Conservation (phyloP, 2,797 vertebrate species). For the Rallus crepitans region DNA sequence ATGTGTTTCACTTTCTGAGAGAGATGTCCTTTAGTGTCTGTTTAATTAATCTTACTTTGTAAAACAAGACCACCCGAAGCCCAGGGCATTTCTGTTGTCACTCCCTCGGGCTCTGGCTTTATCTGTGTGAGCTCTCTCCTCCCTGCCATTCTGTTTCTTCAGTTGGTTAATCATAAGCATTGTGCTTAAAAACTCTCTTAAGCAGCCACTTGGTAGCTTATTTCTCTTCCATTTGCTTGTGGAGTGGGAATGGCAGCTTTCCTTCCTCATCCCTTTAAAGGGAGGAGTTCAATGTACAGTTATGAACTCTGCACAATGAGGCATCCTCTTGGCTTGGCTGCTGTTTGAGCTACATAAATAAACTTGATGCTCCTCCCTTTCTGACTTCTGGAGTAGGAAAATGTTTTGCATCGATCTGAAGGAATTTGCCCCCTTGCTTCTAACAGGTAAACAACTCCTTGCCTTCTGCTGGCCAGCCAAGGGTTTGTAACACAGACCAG, state of each 20-base stretch:
- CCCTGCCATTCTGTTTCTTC: slow-evolving; percentile 13
- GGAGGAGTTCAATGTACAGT: slow-evolving; percentile 21
- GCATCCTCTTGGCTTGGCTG: slow-evolving; percentile 3
- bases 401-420: slow-evolving; percentile 38
- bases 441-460: slow-evolving; percentile 66
- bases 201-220: not conserved
- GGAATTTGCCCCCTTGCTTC: slow-evolving; percentile 74
- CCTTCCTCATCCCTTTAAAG: not conserved
- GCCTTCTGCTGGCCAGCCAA: not conserved
- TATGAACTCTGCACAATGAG: not conserved
- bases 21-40: slow-evolving; percentile 33
- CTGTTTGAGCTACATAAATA: slow-evolving; percentile 63
- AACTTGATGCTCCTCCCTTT: slow-evolving; percentile 59
- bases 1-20: not conserved
- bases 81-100: not conserved
- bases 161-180: slow-evolving; percentile 42
- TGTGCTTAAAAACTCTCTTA: not conserved
- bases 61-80: slow-evolving; percentile 44
- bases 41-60: slow-evolving; percentile 65
- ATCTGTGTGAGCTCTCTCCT: not conserved
- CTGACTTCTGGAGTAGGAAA: slow-evolving; percentile 49
- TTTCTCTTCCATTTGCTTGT: not conserved
- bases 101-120: slow-evolving; percentile 25
- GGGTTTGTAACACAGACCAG: not conserved
- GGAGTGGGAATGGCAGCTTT: not conserved